Conservation (phyloP, 2,113 vertebrate genomes). For the Dasyurus viverrinus region DNA sequence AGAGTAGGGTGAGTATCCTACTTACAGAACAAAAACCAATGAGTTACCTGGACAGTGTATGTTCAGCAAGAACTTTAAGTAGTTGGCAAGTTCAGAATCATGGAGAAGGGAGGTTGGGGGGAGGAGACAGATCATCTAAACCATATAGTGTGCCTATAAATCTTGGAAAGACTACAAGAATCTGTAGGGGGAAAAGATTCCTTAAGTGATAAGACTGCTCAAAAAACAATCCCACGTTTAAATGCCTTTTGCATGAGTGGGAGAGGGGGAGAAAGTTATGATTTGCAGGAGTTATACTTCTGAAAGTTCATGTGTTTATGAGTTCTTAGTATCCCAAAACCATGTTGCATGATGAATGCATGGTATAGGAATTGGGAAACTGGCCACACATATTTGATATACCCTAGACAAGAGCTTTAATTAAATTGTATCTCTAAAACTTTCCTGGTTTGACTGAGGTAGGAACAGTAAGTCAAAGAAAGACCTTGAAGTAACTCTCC, state of each 20-base stretch:
- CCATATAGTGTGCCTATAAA: neutral
- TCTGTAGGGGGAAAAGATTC: too few species aligned
- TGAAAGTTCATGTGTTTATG: neutral
- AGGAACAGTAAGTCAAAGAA: neutral
- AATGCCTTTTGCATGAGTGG: neutral
- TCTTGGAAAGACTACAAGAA: neutral
- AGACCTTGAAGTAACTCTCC: neutral
- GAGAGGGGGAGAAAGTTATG: neutral
- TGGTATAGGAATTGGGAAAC: neutral
- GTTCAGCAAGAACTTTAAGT: neutral
- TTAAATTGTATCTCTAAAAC: neutral
- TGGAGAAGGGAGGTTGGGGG: neutral
- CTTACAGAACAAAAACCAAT: neutral
- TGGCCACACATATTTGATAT: neutral
- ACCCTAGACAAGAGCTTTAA: neutral
- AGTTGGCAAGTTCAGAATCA: neutral
- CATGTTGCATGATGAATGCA: neutral
- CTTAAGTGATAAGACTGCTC: neutral
- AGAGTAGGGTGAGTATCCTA: too few species aligned
- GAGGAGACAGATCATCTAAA: neutral
- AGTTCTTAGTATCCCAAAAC: neutral
- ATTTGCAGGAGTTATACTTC: neutral
- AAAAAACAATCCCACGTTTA: neutral
- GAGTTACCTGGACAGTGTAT: neutral
- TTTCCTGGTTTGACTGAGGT: neutral